A percentile compares a stretch with the other conserved stretches of the same genome.
Conservation (phyloP, 1,140 invertebrate species). For the Arctopsyche grandis region DNA sequence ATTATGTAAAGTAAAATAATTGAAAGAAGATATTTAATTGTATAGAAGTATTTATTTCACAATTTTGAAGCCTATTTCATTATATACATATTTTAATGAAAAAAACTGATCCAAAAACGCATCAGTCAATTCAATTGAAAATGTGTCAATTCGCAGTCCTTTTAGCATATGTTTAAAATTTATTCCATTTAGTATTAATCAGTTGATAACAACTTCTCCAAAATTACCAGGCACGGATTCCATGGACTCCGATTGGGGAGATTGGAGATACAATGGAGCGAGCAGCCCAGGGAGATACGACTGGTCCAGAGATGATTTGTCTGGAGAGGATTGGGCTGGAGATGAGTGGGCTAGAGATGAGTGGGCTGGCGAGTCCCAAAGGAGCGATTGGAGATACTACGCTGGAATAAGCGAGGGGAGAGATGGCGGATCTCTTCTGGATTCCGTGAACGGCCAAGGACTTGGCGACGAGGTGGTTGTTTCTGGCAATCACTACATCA, state of each 20-base stretch:
- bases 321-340: conserved; percentile 7
- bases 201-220: too few species aligned
- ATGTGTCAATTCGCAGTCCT: neutral
- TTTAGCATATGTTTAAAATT: neutral
- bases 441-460: conserved; percentile 57
- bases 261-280: conserved; percentile 5
- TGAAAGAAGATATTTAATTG: too few species aligned
- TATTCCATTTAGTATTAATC: neutral
- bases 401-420: conserved; percentile 56
- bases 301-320: neutral
- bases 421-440: conserved; percentile 57
- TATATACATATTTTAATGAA: neutral
- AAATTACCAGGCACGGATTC: neutral
- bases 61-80: neutral
- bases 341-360: conserved; percentile 55
- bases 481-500: conserved; percentile 50
- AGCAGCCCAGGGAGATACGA: neutral
- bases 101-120: conserved; percentile 14
- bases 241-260: neutral
- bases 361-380: conserved; percentile 30
- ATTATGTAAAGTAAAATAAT: too few species aligned
- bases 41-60: conserved; percentile 3
- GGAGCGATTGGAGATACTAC: conserved; percentile 35
- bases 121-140: conserved; percentile 7
- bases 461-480: conserved; percentile 57